Conservation (phyloP, 2,797 vertebrate genomes). For the Peromyscus attwateri region DNA sequence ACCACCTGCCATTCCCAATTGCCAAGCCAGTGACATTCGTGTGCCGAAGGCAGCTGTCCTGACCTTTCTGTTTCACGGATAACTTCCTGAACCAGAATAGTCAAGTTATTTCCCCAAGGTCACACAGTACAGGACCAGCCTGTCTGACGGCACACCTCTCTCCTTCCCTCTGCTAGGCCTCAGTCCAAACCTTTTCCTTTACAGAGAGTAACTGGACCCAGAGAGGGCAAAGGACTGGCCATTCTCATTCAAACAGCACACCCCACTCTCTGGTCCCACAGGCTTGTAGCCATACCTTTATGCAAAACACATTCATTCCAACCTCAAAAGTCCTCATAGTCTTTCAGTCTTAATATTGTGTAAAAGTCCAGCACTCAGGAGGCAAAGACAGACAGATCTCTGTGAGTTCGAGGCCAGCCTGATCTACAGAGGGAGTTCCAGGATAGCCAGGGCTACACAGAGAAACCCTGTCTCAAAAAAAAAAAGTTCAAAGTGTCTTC, state of each 20-base stretch:
- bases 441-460: background rate
- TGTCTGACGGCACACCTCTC: background rate
- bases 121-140: conserved; percentile 11
- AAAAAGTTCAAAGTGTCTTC: background rate
- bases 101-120: conserved; percentile 3
- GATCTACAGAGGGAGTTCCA: background rate
- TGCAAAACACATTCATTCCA: background rate
- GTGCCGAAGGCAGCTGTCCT: background rate
- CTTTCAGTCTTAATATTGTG: background rate
- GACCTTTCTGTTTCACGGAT: background rate
- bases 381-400: background rate
- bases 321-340: background rate
- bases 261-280: background rate
- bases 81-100: conserved; percentile 14
- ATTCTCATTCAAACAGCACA: background rate
- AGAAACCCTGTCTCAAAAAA: background rate
- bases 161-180: background rate
- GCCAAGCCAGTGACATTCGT: background rate
- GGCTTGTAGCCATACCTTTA: background rate
- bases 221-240: background rate
- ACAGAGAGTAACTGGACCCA: background rate
- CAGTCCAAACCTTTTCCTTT: background rate
- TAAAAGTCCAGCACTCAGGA: background rate
- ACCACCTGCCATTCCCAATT: background rate
- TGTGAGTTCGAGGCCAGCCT: background rate